These are phyloP conservation scores for Channa striata DNA, from an alignment of 2,797 vertebrate species.

Conservation along the genomic window DNA sequence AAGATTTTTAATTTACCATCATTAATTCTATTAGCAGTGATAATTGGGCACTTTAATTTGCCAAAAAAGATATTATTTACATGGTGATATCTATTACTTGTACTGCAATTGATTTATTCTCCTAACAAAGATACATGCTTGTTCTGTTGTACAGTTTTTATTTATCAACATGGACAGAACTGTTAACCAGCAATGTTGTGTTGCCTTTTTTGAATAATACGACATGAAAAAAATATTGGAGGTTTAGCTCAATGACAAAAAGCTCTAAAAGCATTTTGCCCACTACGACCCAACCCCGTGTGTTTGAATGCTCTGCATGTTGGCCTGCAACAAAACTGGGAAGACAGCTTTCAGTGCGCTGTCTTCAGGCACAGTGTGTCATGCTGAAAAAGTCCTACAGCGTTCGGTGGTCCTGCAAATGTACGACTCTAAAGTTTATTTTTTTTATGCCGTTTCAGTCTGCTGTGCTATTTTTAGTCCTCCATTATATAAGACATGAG, in stretches of 20 bases:
- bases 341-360: constrained; percentile 41
- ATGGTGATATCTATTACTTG: too few species aligned
- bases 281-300: background rate
- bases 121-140: too few species aligned
- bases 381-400: constrained; percentile 61
- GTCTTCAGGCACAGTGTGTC: constrained; percentile 64
- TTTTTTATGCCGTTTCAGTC: constrained; percentile 43
- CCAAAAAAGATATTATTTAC: too few species aligned
- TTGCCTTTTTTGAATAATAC: constrained; percentile 2
- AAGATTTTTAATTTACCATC: background rate
- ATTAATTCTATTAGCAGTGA: background rate
- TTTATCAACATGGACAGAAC: background rate
- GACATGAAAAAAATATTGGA: background rate
- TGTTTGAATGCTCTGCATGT: constrained; percentile 26
- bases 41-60: background rate
- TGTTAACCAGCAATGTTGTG: background rate
- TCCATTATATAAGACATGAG: constrained; percentile 60
- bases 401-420: constrained; percentile 49
- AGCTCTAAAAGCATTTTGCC: background rate
- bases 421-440: constrained; percentile 41
- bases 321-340: constrained; percentile 29
- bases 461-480: constrained; percentile 59
- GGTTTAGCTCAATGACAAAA: constrained; percentile 8
- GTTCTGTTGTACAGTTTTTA: background rate
- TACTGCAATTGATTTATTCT: too few species aligned